Conservation (phyloP, 2,888 invertebrate species). For the Agonopterix alstromeriana region DNA sequence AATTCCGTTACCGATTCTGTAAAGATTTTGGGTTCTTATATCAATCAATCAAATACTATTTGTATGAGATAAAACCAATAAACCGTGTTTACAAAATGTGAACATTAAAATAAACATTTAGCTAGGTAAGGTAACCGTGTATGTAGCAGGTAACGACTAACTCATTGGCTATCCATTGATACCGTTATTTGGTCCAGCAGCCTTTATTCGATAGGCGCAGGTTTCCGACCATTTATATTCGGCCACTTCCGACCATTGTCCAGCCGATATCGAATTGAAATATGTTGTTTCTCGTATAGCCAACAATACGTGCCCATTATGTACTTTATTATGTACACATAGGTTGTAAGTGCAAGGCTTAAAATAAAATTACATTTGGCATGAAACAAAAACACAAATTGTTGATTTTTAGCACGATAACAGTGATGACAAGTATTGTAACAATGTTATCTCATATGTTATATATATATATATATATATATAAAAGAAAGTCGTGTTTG, state of each 20-base stretch:
- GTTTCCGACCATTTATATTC: slow-evolving; percentile 73
- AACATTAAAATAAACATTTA: too few relatives aligned
- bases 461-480: too few relatives aligned
- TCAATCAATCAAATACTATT: too few relatives aligned
- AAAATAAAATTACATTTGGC: slow-evolving; percentile 35
- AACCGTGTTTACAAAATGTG: too few relatives aligned
- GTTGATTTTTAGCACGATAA: background rate
- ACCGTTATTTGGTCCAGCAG: slow-evolving; percentile 41
- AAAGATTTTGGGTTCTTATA: too few relatives aligned
- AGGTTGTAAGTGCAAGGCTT: slow-evolving; percentile 7
- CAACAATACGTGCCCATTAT: slow-evolving; percentile 7
- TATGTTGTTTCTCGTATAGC: slow-evolving; percentile 53
- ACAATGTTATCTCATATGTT: too few relatives aligned
- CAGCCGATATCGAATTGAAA: slow-evolving; percentile 70
- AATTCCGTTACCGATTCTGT: too few relatives aligned
- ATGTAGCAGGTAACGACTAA: background rate
- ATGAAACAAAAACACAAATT: slow-evolving; percentile 10
- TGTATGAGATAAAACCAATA: too few relatives aligned
- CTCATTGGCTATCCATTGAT: slow-evolving; percentile 10
- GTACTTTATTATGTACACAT: slow-evolving; percentile 1
- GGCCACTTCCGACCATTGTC: slow-evolving; percentile 66
- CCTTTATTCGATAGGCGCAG: slow-evolving; percentile 60
- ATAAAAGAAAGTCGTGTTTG: too few relatives aligned
- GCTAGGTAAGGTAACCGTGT: too few relatives aligned
- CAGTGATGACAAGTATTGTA: background rate